phyloP scores from a whole-genome alignment of 2,888 invertebrate genomes.

The Entomobrya proxima region DNA sequence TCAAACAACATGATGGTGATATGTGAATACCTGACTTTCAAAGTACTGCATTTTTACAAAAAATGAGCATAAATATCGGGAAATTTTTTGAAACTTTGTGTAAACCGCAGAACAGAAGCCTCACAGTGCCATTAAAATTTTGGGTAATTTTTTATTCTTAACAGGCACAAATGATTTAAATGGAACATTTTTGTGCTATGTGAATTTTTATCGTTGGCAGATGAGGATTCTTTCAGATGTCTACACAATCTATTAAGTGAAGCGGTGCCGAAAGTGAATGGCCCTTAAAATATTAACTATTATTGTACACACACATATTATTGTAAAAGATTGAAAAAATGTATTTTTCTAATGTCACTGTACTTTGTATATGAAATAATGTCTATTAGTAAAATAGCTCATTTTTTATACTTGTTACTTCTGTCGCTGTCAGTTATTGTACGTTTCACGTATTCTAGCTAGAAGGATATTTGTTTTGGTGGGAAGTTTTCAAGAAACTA shows the following conservation, averaged over 20 bases:
- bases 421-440: background rate
- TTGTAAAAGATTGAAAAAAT: background rate
- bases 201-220: background rate
- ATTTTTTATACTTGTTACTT: background rate
- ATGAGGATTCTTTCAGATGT: background rate
- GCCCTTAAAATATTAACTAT: background rate
- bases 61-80: background rate
- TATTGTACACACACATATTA: background rate
- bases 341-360: background rate
- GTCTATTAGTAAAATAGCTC: background rate
- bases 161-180: background rate
- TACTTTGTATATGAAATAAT: background rate
- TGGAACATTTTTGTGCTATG: background rate
- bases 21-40: background rate
- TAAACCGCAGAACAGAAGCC: slow-evolving; percentile 12
- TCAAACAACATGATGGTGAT: too few species aligned
- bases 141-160: background rate
- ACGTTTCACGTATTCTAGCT: background rate
- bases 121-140: background rate
- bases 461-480: background rate
- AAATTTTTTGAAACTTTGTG: background rate
- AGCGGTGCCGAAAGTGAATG: slow-evolving; percentile 15
- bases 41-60: background rate
- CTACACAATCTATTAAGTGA: background rate
- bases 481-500: background rate